Base-by-base conservation (phyloP, 1,140 invertebrate genomes). In the Goniozus legneri region DNA sequence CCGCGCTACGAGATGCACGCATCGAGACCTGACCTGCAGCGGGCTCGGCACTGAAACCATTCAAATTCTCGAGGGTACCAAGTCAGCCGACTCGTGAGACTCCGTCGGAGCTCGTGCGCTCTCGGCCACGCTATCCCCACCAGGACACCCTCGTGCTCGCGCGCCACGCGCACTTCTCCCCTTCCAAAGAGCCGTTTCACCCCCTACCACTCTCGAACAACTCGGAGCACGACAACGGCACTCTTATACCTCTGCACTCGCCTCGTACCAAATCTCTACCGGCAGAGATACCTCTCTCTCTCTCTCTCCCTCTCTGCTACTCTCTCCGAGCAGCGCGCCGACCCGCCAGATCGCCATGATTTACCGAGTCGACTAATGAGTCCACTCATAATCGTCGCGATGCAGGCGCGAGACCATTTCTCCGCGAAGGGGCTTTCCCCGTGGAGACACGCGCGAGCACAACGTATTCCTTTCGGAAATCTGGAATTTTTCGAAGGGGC, bases 41-140 rank as follows among this genome's bases (percentile, higher is more conserved):
- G 66, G n/a, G 65, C 66, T 70, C 69, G 66, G 64, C 60, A 70
- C 67, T 71, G 66, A 70, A 60, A 52, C 65, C 66, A 70, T 71
- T 69, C 56, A 66, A 56, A 44, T 57, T 41, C 57, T 56, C 48
- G 58, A 55, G 59, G 55, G 55, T 50, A n/a, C n/a, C n/a, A n/a
- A n/a, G n/a, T n/a, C n/a, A n/a, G 49, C 54, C 52, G 54, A 7
- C 42, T 53, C 56, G 54, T 56, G 47, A 50, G 54, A 50, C 16
- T 50, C 55, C 67, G 67, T 12, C 6, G 3, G 0, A 0, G 12
- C 18, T 65, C 65, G 65, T 39, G 0, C 10, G 1, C 7, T 34
- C 19, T 59, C 60, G 62, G 52, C 22, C 45, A 54, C 50, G 50
- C 57, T 60, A 8, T 13, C n/a, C 39, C 15, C 8, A 8, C 14